A percentile compares a stretch with the other conserved stretches of the same genome.
phyloP scores from a whole-genome alignment of 2,888 invertebrate genomes.

The Scaptomyza cyrtandrae region DNA sequence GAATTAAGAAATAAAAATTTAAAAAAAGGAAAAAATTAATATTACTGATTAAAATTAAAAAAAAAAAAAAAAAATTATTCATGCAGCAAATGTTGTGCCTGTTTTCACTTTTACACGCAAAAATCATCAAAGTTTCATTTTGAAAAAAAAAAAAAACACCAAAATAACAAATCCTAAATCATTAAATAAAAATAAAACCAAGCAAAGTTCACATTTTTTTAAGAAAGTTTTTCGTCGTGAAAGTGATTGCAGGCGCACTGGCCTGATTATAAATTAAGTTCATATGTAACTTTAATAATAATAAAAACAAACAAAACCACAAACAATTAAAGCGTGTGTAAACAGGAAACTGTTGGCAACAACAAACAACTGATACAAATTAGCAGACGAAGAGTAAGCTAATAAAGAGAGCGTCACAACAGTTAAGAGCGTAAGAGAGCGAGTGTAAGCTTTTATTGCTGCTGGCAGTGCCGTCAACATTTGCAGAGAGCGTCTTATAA shows the following conservation, averaged over 20 bases:
- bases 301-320: slow-evolving; percentile 51
- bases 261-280: slow-evolving; percentile 72
- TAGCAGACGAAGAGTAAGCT: slow-evolving; percentile 47
- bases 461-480: slow-evolving; percentile 44
- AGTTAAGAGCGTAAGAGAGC: slow-evolving; percentile 33
- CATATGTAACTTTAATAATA: slow-evolving; percentile 79
- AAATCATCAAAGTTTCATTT: slow-evolving; percentile 44
- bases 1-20: slow-evolving; percentile 45
- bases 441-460: neutral
- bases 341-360: slow-evolving; percentile 38
- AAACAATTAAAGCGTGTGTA: slow-evolving; percentile 38
- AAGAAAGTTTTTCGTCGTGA: slow-evolving; percentile 37
- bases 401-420: slow-evolving; percentile 3
- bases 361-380: slow-evolving; percentile 32
- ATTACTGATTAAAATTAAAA: slow-evolving; percentile 75
- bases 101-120: slow-evolving; percentile 50
- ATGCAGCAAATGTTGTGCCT: slow-evolving; percentile 53
- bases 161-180: slow-evolving; percentile 8
- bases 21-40: slow-evolving; percentile 62
- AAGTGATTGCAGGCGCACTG: slow-evolving; percentile 50
- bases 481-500: slow-evolving; percentile 11
- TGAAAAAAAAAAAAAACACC: slow-evolving; percentile 11
- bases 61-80: slow-evolving; percentile 59
- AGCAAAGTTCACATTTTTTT: slow-evolving; percentile 31
- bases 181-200: slow-evolving; percentile 4